Base-by-base conservation (phyloP, 2,888 invertebrate species). In the Eupithecia tripunctaria region DNA sequence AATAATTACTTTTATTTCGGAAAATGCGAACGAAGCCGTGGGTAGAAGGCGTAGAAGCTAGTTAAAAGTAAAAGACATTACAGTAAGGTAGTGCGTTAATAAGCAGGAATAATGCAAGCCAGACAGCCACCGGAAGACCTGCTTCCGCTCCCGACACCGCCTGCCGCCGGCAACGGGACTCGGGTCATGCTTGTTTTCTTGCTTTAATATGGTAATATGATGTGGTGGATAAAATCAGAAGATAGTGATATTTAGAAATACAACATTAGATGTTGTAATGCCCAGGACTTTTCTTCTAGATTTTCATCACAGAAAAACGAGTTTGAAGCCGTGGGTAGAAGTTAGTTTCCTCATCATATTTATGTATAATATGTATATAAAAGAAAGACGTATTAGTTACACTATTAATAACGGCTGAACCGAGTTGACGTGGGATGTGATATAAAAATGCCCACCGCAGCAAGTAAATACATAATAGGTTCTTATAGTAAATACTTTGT, bases 51-150 rank as follows among this genome's bases (percentile, higher is more conserved):
- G 5, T 5, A 12, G 21, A 4, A 3, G 66, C 14, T 25, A 25
- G 25, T 25, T 56, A 1, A 56, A 1, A 25, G 4, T 56, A 12
- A 25, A 21, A 25, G 56, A 56, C 21, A 56, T 21, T 56, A 25
- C 56, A 74, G 73, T 70, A 65, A 75, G 67, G 67, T 73, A 69
- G 75, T 75, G 84, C 81, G 85, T 86, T 91, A 91, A 92, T 91
- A 89, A 91, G 78, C 76, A 75, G 80, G 84, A 85, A 85, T 88
- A 89, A 56, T 90, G 85, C 89, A 83, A 84, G 85, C 79, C 32
- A 36, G 32, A 7, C 84, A 82, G 83, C 82, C 84, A 85, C 88
- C 90, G 92, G 92, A 92, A 90, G 87, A 79, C 80, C 74, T 76
- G 84, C 86, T 91, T 93, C 92, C 91, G 92, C 77, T 81, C 71